Conservation (phyloP, 1,140 invertebrate genomes). For the Drosophila pandora region DNA sequence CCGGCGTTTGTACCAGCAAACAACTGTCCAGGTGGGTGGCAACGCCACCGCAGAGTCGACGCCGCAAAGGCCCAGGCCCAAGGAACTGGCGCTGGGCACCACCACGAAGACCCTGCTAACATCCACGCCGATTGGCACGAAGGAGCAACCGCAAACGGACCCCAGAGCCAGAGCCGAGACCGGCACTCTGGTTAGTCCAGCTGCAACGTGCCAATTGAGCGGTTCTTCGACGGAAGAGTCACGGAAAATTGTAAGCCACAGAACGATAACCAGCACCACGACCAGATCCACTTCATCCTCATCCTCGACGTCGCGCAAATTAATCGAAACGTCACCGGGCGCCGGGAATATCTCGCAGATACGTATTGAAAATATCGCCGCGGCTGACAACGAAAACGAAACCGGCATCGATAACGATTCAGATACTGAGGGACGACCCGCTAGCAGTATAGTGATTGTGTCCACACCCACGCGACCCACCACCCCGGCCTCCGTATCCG, state of each 20-base stretch:
- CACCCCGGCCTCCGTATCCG: conserved; percentile 29
- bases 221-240: conserved; percentile 82
- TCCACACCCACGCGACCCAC: conserved; percentile 58
- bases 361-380: conserved; percentile 31
- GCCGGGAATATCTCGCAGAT: conserved; percentile 62
- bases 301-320: conserved; percentile 64
- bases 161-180: conserved; percentile 8
- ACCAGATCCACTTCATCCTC: conserved; percentile 42
- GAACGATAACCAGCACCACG: conserved; percentile 69
- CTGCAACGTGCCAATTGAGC: conserved; percentile 80
- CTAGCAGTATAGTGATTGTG: conserved; percentile 77
- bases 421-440: conserved; percentile 76
- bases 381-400: conserved; percentile 35
- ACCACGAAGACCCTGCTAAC: conserved; percentile 70
- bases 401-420: conserved; percentile 71
- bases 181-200: conserved; percentile 59
- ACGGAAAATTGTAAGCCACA: conserved; percentile 80
- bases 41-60: conserved; percentile 43
- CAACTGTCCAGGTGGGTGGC: conserved; percentile 71
- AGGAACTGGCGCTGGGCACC: conserved; percentile 64
- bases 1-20: conserved; percentile 75
- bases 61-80: conserved; percentile 51
- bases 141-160: conserved; percentile 77
- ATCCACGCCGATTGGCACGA: conserved; percentile 76
- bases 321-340: conserved; percentile 45